phyloP scores from a whole-genome alignment of 1,140 invertebrate genomes.

The Drosophila athabasca region DNA sequence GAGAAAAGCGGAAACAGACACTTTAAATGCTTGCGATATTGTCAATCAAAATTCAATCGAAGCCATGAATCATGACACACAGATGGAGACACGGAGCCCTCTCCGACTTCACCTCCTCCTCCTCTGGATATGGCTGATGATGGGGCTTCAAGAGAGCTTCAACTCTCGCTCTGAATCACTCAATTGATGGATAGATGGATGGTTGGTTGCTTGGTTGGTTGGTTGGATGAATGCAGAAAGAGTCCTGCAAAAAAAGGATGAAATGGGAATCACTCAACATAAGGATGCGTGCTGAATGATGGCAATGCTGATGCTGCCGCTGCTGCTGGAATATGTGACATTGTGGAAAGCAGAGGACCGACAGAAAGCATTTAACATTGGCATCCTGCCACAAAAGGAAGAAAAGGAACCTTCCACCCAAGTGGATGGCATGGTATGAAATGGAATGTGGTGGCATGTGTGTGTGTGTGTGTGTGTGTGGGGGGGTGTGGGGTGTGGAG shows the following conservation, averaged over 20 bases:
- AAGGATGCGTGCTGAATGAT: slow-evolving; percentile 66
- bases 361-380: slow-evolving; percentile 71
- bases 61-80: slow-evolving; percentile 73
- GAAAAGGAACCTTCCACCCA: slow-evolving; percentile 3
- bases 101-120: too few species aligned
- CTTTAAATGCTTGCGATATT: slow-evolving; percentile 83
- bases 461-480: too few species aligned
- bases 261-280: slow-evolving; percentile 67
- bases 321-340: slow-evolving; percentile 41
- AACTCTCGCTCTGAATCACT: slow-evolving; percentile 50
- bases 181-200: slow-evolving; percentile 59
- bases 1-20: slow-evolving; percentile 78
- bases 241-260: slow-evolving; percentile 47
- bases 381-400: slow-evolving; percentile 47
- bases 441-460: too few species aligned
- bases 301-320: slow-evolving; percentile 8
- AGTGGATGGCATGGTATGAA: slow-evolving; percentile 40
- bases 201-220: slow-evolving; percentile 11
- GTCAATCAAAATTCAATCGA: slow-evolving; percentile 83
- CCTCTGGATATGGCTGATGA: slow-evolving; percentile 26
- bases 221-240: slow-evolving; percentile 37
- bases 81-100: slow-evolving; percentile 13
- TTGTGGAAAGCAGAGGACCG: slow-evolving; percentile 29
- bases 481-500: too few species aligned
- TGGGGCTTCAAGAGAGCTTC: slow-evolving; percentile 67